phyloP scores from a whole-genome alignment of 2,797 vertebrate genomes.

The Mareca penelope region DNA sequence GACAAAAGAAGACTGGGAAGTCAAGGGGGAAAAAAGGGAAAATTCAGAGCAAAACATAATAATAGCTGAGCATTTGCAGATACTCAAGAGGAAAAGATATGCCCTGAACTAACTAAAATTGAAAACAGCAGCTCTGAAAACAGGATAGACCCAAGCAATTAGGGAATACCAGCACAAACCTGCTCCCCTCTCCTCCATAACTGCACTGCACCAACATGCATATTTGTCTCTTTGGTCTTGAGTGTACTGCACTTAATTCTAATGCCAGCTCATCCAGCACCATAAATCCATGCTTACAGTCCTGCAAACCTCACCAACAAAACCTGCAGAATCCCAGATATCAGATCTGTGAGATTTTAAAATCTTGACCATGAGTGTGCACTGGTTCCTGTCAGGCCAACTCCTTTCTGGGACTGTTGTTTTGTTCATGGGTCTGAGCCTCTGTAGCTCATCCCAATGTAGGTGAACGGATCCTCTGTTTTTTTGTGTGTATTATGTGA shows the following conservation, averaged over 20 bases:
- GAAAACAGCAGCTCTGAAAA: constrained; percentile 28
- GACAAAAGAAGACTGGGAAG: constrained; percentile 37
- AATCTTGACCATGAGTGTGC: background rate
- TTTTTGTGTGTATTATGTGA: background rate
- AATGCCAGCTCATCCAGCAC: background rate
- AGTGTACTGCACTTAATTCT: background rate
- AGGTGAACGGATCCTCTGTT: background rate
- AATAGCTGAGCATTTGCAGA: constrained; percentile 37
- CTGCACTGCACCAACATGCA: background rate
- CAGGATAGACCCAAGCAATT: background rate
- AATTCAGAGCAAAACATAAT: constrained; percentile 40
- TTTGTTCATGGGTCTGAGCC: background rate
- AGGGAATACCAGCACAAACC: background rate
- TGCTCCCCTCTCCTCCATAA: background rate
- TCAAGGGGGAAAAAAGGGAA: background rate
- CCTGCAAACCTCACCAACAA: background rate
- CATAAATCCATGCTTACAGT: background rate
- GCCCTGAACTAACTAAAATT: constrained; percentile 11
- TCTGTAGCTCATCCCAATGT: background rate
- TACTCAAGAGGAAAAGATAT: constrained; percentile 15
- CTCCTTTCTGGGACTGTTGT: background rate
- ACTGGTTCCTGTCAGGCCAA: background rate
- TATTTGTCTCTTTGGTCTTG: background rate
- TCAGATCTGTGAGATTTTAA: background rate
- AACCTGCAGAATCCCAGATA: background rate